phyloP scores from a whole-genome alignment of 2,113 vertebrate species.

The Meles meles region DNA sequence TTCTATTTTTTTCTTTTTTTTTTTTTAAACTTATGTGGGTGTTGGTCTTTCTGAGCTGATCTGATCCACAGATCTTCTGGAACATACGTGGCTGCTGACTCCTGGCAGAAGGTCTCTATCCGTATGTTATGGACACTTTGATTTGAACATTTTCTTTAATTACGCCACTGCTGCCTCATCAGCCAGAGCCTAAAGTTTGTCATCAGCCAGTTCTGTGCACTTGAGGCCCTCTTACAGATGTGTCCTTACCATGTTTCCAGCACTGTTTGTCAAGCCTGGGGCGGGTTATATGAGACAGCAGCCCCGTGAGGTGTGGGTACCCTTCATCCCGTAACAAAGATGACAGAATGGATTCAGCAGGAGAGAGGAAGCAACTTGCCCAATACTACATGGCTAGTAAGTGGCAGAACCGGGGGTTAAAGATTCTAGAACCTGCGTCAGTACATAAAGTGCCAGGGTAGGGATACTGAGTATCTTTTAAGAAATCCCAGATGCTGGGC shows the following conservation, averaged over 20 bases:
- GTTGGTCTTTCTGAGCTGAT: neutral
- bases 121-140: neutral
- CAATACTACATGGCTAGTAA: neutral
- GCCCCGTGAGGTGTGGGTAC: neutral
- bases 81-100: neutral
- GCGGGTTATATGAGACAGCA: neutral
- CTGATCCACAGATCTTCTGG: neutral
- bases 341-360: neutral
- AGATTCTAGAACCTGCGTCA: neutral
- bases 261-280: neutral
- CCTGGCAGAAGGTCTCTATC: neutral
- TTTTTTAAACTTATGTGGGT: neutral
- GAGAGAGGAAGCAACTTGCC: neutral
- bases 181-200: neutral
- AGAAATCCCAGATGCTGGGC: neutral
- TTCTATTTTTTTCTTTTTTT: neutral
- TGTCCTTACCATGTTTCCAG: neutral
- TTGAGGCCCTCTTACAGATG: neutral
- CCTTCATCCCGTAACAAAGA: neutral
- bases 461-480: neutral
- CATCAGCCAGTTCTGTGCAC: neutral
- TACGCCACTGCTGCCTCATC: neutral
- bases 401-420: neutral
- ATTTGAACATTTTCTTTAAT: neutral
- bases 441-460: neutral